Base-by-base conservation (phyloP, 2,797 vertebrate genomes). In the Thaleichthys pacificus region DNA sequence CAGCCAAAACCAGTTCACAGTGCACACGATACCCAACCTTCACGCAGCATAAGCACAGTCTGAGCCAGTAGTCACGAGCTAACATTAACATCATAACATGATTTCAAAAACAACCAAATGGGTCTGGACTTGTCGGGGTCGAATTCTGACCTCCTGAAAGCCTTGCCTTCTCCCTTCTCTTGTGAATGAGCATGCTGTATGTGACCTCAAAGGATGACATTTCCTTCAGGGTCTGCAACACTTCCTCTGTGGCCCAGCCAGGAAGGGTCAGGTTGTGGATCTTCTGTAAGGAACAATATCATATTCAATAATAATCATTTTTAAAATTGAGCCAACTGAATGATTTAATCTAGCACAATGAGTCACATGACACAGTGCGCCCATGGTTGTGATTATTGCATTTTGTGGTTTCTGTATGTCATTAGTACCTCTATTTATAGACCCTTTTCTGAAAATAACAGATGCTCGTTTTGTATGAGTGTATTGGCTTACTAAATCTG, bases 241-340 rank as follows among this genome's bases (percentile, higher is more conserved):
- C 79, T 0, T 94, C 93, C 65, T 85, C 78, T 14, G 92, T 95
- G 83, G 92, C 95, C 96, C 96, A 97, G 75, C 72, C 83, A 63
- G 96, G 96, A 57, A 96, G 89, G 69, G 93, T 93, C 77, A 94
- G 93, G 85, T 97, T 96, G 89, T 97, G 96, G 85, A 93, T 87
- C 75, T 21, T 78, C 96, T 97, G 81, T 77, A 66, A 5, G 49
- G 28, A 47, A 47, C 11, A 47, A 47, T 47, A 47, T 12, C 11
- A 47, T 47, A 3, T 47, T 47, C 24, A 61, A 77, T 19, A 71
- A 21, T 49, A 71, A 56, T n/a, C 19, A 17, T 56, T 56, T 56
- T 6, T n/a, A 4, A 17, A 56, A 56, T 56, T 2, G 1, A 47
- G 42, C 42, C 51, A 4, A 56, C 19, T 56, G 15, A n/a, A 56